These are phyloP conservation scores for Girardinichthys multiradiatus DNA, from an alignment of 2,113 vertebrate species.

Conservation along the genomic window DNA sequence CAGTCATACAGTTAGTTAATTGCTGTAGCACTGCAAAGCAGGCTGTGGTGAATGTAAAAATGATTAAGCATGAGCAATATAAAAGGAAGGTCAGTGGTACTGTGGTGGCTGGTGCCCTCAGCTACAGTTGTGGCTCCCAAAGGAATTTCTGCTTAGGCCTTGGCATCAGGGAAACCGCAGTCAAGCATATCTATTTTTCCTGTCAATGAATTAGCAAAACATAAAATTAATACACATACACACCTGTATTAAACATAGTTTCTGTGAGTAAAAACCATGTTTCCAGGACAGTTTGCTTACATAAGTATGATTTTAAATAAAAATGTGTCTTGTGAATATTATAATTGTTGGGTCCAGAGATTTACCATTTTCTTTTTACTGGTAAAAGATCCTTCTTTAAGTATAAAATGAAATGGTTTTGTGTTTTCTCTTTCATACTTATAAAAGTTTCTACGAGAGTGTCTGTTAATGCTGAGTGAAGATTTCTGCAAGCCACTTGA, in stretches of 20 bases:
- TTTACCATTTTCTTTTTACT: neutral
- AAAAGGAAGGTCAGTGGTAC: no score
- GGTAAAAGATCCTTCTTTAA: neutral
- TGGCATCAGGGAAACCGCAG: conserved; percentile 6
- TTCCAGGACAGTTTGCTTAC: neutral
- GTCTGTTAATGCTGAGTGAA: conserved; percentile 15
- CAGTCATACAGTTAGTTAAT: no score
- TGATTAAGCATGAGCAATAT: no score
- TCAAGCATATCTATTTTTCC: conserved; percentile 8
- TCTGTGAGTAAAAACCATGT: conserved; percentile 6
- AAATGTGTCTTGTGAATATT: neutral
- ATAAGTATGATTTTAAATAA: neutral
- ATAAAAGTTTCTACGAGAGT: neutral
- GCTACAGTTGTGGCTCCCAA: no score
- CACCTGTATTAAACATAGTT: conserved; percentile 7
- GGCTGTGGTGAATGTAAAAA: no score
- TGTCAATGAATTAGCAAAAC: conserved; percentile 33
- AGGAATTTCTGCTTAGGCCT: no score
- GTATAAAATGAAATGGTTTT: no score
- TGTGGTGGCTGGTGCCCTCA: no score
- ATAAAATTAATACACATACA: conserved; percentile 20
- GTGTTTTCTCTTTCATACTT: neutral
- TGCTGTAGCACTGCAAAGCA: no score
- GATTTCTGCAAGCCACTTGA: conserved; percentile 26
- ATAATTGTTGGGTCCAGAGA: conserved; percentile 1